phyloP scores from a whole-genome alignment of 1,140 invertebrate species.

The Drosophila repleta region DNA sequence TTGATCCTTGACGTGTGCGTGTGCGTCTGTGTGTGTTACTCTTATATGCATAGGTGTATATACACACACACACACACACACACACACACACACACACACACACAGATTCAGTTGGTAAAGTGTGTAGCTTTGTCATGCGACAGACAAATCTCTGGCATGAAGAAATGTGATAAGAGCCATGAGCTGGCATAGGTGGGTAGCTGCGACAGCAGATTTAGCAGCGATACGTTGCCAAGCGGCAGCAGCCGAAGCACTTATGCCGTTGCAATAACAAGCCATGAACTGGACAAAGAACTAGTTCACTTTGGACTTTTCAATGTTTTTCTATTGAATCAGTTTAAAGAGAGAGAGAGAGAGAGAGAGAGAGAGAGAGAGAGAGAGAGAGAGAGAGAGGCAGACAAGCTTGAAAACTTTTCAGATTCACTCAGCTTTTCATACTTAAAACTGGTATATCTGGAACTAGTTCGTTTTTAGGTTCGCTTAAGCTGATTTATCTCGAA shows the following conservation, averaged over 20 bases:
- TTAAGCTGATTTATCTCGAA: too few species aligned
- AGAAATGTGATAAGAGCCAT: conserved; percentile 5
- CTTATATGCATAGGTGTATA: conserved; percentile 17
- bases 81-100: not conserved
- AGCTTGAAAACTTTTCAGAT: too few species aligned
- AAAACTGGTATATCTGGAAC: too few species aligned
- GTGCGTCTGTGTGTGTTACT: conserved; percentile 12
- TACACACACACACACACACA: not conserved
- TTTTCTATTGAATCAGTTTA: too few species aligned
- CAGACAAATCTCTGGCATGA: conserved; percentile 15
- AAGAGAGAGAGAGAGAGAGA: too few species aligned
- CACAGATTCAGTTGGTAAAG: not conserved
- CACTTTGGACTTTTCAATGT: too few species aligned
- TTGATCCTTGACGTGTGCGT: conserved; percentile 66
- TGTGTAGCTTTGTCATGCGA: not conserved
- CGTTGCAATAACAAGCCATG: not conserved
- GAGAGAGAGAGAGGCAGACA: too few species aligned
- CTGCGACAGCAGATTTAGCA: not conserved
- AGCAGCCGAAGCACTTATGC: not conserved
- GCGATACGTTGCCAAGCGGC: not conserved
- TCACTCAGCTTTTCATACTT: too few species aligned
- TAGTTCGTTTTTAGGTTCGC: too few species aligned
- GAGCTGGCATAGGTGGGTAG: not conserved
- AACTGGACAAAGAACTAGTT: not conserved
- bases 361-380: too few species aligned